phyloP scores from a whole-genome alignment of 2,888 invertebrate genomes.

The Pseudanteris insignis region DNA sequence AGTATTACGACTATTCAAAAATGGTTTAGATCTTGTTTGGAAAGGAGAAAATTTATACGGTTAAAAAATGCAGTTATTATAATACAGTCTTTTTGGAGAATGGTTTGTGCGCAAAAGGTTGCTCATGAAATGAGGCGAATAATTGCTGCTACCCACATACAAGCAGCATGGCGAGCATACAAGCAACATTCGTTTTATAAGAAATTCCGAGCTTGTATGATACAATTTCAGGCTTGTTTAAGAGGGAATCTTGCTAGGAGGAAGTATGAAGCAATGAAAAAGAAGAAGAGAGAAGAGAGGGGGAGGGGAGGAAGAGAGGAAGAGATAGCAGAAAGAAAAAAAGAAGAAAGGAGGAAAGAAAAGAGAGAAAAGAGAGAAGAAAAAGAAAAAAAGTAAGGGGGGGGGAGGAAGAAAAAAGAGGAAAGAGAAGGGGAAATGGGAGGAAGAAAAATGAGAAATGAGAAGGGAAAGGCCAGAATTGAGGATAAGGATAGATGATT shows the following conservation, averaged over 20 bases:
- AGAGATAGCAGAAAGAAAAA: no score
- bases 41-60: constrained; percentile 79
- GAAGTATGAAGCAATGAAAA: constrained; percentile 67
- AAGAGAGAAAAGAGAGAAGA: no score
- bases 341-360: no score
- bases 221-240: constrained; percentile 78
- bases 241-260: constrained; percentile 76
- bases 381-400: no score
- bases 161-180: constrained; percentile 81
- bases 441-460: no score
- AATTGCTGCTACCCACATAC: constrained; percentile 75
- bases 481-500: no score
- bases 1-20: constrained; percentile 91
- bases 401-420: no score
- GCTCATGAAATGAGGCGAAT: constrained; percentile 67
- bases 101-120: constrained; percentile 72
- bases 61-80: constrained; percentile 78
- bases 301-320: no score
- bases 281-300: constrained; percentile 46
- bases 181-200: constrained; percentile 75
- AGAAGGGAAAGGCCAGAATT: no score
- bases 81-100: constrained; percentile 79
- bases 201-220: constrained; percentile 71
- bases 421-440: no score
- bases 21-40: constrained; percentile 86